These are phyloP conservation scores for Cyanoderma ruficeps DNA, from an alignment of 2,113 vertebrate genomes.

Conservation along the genomic window DNA sequence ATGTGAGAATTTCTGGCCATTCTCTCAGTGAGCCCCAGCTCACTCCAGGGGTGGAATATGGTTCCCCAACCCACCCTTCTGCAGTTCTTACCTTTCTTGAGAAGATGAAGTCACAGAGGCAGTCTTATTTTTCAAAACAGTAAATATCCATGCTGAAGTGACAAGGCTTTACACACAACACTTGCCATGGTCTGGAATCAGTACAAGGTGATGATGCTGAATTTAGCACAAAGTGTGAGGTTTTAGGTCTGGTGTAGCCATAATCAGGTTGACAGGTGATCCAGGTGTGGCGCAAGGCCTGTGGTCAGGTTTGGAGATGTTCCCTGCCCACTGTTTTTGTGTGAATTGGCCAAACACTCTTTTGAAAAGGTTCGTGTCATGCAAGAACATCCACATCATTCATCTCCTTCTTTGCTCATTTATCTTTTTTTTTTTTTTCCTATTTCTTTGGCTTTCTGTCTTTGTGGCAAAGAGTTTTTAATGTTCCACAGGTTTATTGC, in stretches of 20 bases:
- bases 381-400: neutral
- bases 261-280: neutral
- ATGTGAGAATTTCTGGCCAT: neutral
- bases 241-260: neutral
- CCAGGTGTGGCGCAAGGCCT: neutral
- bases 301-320: neutral
- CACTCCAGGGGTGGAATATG: neutral
- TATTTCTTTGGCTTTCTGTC: neutral
- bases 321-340: neutral
- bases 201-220: neutral
- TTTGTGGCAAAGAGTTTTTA: neutral
- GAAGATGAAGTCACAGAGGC: constrained; percentile 19
- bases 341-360: neutral
- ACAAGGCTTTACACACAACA: neutral
- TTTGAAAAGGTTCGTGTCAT: neutral
- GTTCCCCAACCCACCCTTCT: neutral
- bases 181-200: neutral
- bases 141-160: neutral
- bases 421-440: neutral
- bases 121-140: neutral
- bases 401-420: neutral
- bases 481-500: neutral
- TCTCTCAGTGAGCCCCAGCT: neutral
- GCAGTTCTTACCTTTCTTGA: constrained; percentile 1
- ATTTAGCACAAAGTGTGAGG: neutral